Evolutionary conservation across 2,797 vertebrate genomes (phyloP).

Genomic region (Meriones psammophilus): DNA sequence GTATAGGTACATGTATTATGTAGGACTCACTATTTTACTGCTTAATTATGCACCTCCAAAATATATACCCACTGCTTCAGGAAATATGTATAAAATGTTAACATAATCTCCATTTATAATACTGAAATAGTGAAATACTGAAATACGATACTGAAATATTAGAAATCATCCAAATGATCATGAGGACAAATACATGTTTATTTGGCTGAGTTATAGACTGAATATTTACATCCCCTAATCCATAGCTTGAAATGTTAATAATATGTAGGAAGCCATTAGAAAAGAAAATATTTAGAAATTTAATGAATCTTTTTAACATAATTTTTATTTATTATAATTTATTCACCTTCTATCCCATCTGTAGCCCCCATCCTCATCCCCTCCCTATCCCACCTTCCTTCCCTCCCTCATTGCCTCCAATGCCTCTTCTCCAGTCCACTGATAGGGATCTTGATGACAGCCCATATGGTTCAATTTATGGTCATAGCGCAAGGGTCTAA

Average conservation of each 20-base stretch:
- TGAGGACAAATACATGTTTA: not conserved
- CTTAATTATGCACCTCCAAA: not conserved
- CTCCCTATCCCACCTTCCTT: too few species aligned
- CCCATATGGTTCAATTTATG: not conserved
- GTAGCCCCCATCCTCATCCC: too few species aligned
- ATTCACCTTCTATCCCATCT: too few species aligned
- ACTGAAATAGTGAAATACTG: not conserved
- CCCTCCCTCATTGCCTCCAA: too few species aligned
- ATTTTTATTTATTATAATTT: too few species aligned
- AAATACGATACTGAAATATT: not conserved
- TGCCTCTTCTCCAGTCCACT: too few species aligned
- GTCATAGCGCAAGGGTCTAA: not conserved
- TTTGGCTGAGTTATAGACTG: not conserved
- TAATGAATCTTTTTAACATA: not conserved
- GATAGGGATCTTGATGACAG: not conserved
- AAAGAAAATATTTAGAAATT: not conserved
- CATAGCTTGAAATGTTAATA: not conserved
- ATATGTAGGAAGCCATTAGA: not conserved
- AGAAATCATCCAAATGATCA: not conserved
- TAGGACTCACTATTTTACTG: not conserved
- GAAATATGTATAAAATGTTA: not conserved
- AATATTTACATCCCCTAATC: not conserved
- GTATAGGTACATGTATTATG: not conserved
- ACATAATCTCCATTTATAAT: not conserved
- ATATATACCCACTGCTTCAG: not conserved